Percentiles rank a stretch among this genome's conserved stretches.
phyloP scores from a whole-genome alignment of 2,797 vertebrate genomes.

The Argya squamiceps region DNA sequence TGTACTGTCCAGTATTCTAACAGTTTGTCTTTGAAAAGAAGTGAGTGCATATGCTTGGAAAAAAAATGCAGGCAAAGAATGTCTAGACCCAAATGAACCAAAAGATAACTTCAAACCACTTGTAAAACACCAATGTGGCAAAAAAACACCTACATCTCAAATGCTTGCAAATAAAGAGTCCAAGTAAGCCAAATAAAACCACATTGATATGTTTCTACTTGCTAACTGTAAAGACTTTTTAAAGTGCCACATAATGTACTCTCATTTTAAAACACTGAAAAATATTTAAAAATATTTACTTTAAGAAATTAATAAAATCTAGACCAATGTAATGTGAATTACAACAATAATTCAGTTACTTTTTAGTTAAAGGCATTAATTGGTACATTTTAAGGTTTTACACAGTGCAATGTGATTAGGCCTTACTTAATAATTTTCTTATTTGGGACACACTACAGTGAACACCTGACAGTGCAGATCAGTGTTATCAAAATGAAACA shows the following conservation, averaged over 20 bases:
- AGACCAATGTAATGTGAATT: not conserved
- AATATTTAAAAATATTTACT: not conserved
- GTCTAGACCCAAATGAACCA: not conserved
- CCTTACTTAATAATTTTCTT: not conserved
- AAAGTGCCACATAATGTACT: not conserved
- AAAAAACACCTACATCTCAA: not conserved
- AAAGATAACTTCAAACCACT: not conserved
- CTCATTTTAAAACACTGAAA: not conserved
- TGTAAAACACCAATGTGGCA: not conserved
- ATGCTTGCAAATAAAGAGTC: not conserved
- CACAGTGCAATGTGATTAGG: conserved; percentile 1
- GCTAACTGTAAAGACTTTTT: not conserved
- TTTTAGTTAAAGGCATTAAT: not conserved
- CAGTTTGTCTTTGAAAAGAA: not conserved
- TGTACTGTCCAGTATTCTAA: not conserved
- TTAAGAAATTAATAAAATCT: not conserved
- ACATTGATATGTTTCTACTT: not conserved
- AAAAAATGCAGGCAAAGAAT: not conserved
- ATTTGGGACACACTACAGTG: not conserved
- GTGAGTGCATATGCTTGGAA: not conserved
- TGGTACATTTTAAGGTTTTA: not conserved
- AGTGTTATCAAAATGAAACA: not conserved
- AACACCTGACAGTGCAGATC: not conserved
- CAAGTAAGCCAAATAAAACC: not conserved
- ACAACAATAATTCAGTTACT: not conserved